Evolutionary conservation across 2,888 invertebrate genomes (phyloP), one percentile per base, ranked within the genome.

Genomic region (Parnassius glacialis): DNA sequence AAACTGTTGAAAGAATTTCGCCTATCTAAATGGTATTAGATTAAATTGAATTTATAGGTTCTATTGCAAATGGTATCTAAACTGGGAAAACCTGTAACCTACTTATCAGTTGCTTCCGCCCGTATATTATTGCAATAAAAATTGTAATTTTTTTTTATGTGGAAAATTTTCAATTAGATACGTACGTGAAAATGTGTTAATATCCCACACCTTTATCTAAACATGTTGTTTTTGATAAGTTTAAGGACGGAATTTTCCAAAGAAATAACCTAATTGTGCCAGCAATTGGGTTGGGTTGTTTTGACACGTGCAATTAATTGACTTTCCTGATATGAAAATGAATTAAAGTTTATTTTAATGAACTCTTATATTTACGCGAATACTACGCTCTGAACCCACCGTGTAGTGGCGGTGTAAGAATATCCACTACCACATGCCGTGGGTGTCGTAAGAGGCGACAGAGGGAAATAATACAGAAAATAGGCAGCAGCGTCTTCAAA

Each of bases 81-180:
- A 62, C 50, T 57, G 58, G 57, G 50, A 44, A 54, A 58, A 58
- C 58, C 62, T 50, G 62, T 62, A 62, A 9, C 42, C 50, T 20
- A 44, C 16, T 9, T 62, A 62, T 62, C 62, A 57, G 51, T 34
- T 41, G 50, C 50, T 62, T 62, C 62, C 62, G 62, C 62, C 62
- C 62, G 62, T 51, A 62, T 57, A 34, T 58, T 54, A 52, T 54
- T 54, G 45, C 34, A 25, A 12, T 16, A 45, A 10, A 34, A 12
- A 58, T 41, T 12, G 25, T 53, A 53, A 48, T 53, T 41, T 20
- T 50, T 62, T 50, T 16, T 50, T 34, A 53, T 43, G 50, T 50
- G 41, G 50, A 62, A 52, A 44, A 16, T 62, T 58, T 54, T 54
- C n/a, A 54, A 58, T 62, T 48, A 61, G 47, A 53, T 45, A 47